Percentiles rank a stretch among this genome's conserved stretches.
Conservation (phyloP, 1,140 invertebrate species). For the Pseudobourletiella spinata region DNA sequence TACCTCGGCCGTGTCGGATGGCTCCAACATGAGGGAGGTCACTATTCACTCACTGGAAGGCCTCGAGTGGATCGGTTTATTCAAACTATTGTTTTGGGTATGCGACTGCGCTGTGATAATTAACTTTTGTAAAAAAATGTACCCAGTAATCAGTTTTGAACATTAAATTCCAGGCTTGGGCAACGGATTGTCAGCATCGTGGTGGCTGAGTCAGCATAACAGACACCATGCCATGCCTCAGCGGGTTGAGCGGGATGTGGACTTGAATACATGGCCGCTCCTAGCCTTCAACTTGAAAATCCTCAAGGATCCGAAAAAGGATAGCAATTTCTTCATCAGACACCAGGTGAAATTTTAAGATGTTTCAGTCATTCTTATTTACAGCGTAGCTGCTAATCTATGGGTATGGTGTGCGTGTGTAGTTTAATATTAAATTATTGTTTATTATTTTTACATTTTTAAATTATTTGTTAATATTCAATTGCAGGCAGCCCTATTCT, state of each 20-base stretch:
- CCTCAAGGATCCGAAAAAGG: conserved; percentile 2
- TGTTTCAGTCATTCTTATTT: too few relatives aligned
- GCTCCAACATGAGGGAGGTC: conserved; percentile 11
- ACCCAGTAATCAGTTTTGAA: background rate
- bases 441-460: background rate
- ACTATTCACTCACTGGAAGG: conserved; percentile 11
- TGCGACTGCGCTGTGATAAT: background rate
- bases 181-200: background rate
- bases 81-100: conserved; percentile 15
- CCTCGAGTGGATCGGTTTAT: conserved; percentile 7
- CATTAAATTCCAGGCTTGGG: background rate
- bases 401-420: background rate
- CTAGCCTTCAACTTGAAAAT: conserved; percentile 8
- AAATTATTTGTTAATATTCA: background rate
- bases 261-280: conserved; percentile 13
- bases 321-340: conserved; percentile 10
- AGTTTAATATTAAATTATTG: background rate
- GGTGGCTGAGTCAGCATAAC: conserved; percentile 11
- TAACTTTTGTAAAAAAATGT: background rate
- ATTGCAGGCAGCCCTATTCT: background rate
- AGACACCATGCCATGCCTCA: conserved; percentile 21
- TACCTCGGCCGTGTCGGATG: background rate
- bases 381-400: too few relatives aligned
- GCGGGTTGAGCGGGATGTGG: conserved; percentile 6
- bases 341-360: conserved; percentile 11